Evolutionary conservation across 2,797 vertebrate species (phyloP), one percentile per base, ranked within the genome.

Genomic region (Argentina silus): DNA sequence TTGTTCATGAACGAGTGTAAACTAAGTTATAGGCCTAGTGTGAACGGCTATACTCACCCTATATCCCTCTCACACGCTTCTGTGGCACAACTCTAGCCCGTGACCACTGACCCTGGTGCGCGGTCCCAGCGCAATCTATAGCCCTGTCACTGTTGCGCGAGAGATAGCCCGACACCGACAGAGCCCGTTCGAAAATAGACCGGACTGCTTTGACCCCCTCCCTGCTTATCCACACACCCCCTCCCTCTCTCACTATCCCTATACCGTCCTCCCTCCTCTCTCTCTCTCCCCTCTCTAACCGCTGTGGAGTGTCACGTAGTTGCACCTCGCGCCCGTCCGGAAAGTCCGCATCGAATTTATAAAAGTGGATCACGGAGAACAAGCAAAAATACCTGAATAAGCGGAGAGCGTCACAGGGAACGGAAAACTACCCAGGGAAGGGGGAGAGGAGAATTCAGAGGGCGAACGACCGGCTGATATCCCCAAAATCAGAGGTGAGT

Each of bases 181-280:
- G 80, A 79, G 87, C 81, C 79, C 45, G 74, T 82, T 92, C 92
- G 75, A 93, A 94, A 95, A 94, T 93, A 94, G 92, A 88, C 72
- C 43, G 67, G 70, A 80, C 74, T 70, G 69, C 74, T 76, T 78
- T 79, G 72, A 78, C 75, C 79, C 73, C 75, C 15, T 60, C 36
- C 23, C 53, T 15, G 9, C 42, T 66, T 55, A 21, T 57, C 53
- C 27, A 64, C 71, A 42, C 36, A 56, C 55, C 44, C 17, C n/a
- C 66, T 27, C 56, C 19, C 44, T 7, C 83, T 73, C 63, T 75
- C 43, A 73, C 47, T 1, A 69, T 17, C 67, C 55, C 76, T 43
- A 36, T 36, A 43, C 74, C 67, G 3, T 69, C 75, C 70, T 65
- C 27, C 63, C 36, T 76, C 36, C 61, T 12, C 60, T 77, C 74